phyloP scores from a whole-genome alignment of 2,888 invertebrate species.

The Endomychus coccineus region DNA sequence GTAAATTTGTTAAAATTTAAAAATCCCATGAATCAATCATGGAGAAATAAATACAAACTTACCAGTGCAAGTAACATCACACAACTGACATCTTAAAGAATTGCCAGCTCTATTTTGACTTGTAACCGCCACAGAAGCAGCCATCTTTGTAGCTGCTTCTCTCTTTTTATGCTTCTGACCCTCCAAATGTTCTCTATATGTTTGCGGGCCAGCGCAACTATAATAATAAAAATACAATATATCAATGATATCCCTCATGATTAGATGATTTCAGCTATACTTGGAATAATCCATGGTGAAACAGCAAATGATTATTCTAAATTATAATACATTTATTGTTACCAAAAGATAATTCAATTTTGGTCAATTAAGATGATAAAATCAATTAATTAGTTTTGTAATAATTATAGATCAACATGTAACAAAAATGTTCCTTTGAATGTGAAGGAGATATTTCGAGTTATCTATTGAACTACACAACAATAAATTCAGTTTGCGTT shows the following conservation, averaged over 20 bases:
- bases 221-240: background rate
- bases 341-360: too few species aligned
- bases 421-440: too few species aligned
- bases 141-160: constrained; percentile 76
- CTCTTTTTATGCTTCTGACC: constrained; percentile 99
- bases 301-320: too few species aligned
- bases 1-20: background rate
- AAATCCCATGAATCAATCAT: background rate
- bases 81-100: constrained; percentile 88
- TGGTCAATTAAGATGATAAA: too few species aligned
- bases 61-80: constrained; percentile 97
- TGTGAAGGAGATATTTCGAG: too few species aligned
- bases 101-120: constrained; percentile 57
- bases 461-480: too few species aligned
- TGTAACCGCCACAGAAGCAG: constrained; percentile 55
- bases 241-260: background rate
- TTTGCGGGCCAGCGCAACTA: constrained; percentile 50
- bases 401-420: too few species aligned
- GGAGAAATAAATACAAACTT: constrained; percentile 13
- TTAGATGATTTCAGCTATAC: background rate
- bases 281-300: too few species aligned
- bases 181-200: constrained; percentile 93
- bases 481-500: too few species aligned
- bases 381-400: too few species aligned
- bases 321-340: too few species aligned